phyloP scores from a whole-genome alignment of 2,797 vertebrate species.

The Bovichtus diacanthus region DNA sequence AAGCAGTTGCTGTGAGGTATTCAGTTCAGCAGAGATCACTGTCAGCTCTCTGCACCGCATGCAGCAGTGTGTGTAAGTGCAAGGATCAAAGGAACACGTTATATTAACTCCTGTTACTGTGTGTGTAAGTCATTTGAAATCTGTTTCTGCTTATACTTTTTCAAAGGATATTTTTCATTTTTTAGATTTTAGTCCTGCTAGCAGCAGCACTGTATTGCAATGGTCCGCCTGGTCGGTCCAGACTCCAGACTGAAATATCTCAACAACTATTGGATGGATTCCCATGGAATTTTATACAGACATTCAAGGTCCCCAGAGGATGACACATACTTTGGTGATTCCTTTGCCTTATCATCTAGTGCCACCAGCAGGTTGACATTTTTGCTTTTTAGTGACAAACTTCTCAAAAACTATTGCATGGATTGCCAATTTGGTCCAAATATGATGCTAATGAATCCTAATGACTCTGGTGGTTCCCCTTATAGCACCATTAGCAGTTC shows the following conservation, averaged over 20 bases:
- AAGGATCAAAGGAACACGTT: not conserved
- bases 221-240: not conserved
- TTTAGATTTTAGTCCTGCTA: not conserved
- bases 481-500: not conserved
- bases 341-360: not conserved
- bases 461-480: not conserved
- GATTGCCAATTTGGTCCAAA: not conserved
- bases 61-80: not conserved
- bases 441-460: not conserved
- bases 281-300: not conserved
- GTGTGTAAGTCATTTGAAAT: not conserved
- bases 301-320: not conserved
- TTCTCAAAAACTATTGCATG: not conserved
- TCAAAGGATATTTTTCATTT: not conserved
- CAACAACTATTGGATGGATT: not conserved
- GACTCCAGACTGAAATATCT: not conserved
- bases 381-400: not conserved
- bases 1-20: constrained; percentile 43
- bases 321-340: not conserved
- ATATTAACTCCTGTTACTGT: not conserved
- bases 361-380: not conserved
- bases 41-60: constrained; percentile 21
- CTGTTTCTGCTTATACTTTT: not conserved
- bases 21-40: constrained; percentile 32
- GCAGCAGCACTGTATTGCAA: not conserved